phyloP scores from a whole-genome alignment of 2,113 vertebrate species.

The Sarotherodon lohbergeri region DNA sequence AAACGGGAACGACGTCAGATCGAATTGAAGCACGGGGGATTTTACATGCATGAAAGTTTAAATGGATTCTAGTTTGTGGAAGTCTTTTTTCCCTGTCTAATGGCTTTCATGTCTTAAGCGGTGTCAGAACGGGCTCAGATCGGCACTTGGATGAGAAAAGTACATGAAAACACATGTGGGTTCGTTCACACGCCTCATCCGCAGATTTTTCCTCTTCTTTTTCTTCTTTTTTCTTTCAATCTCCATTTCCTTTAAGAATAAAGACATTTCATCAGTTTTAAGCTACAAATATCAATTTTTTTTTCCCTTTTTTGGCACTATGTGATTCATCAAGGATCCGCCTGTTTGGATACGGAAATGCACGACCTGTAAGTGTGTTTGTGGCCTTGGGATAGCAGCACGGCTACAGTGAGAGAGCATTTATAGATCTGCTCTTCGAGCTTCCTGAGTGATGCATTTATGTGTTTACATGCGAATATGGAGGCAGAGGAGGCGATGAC shows the following conservation, averaged over 20 bases:
- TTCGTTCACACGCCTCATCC: not conserved
- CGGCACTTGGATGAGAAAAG: not conserved
- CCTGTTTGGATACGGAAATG: not conserved
- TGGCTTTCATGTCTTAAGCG: not conserved
- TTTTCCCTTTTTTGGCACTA: not conserved
- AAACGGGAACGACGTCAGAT: not conserved
- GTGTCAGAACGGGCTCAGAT: not conserved
- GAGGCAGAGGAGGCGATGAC: not conserved
- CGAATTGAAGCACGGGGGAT: not conserved
- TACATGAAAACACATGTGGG: not conserved
- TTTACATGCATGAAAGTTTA: not conserved
- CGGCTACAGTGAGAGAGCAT: slow-evolving; percentile 45
- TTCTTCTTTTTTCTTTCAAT: not conserved
- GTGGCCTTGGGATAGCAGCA: slow-evolving; percentile 1
- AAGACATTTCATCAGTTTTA: not conserved
- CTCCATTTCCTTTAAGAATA: not conserved
- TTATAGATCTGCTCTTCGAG: slow-evolving; percentile 24
- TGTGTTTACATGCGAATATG: slow-evolving; percentile 13
- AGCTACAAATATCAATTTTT: not conserved
- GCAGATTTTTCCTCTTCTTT: not conserved
- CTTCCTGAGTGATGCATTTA: slow-evolving; percentile 28
- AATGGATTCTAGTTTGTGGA: not conserved
- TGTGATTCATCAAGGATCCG: not conserved
- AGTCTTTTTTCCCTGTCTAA: fast-evolving
- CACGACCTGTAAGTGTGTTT: not conserved